phyloP scores from a whole-genome alignment of 2,797 vertebrate genomes.

The Pelodytes ibericus region DNA sequence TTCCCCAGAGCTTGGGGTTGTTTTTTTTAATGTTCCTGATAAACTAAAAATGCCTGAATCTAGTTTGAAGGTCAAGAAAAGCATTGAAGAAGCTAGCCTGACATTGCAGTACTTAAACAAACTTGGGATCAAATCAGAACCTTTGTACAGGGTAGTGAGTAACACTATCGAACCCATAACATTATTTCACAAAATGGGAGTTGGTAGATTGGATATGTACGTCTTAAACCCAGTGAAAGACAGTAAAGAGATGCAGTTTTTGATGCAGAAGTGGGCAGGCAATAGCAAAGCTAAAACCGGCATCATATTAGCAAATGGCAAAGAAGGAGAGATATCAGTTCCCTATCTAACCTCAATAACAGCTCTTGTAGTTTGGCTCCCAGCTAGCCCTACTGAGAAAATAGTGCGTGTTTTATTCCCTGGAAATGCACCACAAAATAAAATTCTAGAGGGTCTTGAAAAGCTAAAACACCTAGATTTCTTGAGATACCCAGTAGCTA shows the following conservation, averaged over 20 bases:
- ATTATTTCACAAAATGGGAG: slow-evolving; percentile 96
- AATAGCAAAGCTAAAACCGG: slow-evolving; percentile 99
- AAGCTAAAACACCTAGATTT: slow-evolving; percentile 96
- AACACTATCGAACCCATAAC: slow-evolving; percentile 94
- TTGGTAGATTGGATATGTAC: slow-evolving; percentile 97
- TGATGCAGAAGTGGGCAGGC: slow-evolving; percentile 98
- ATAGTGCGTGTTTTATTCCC: slow-evolving; percentile 97
- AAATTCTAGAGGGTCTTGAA: slow-evolving; percentile 97
- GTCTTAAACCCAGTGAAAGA: slow-evolving; percentile 96
- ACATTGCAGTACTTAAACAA: slow-evolving; percentile 92
- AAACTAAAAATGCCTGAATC: slow-evolving; percentile 91
- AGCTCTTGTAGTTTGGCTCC: slow-evolving; percentile 96
- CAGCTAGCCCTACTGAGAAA: slow-evolving; percentile 92
- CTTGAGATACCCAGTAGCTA: slow-evolving; percentile 91
- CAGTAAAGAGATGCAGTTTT: slow-evolving; percentile 99
- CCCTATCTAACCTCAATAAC: slow-evolving; percentile 97
- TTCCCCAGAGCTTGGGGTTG: slow-evolving; percentile 95
- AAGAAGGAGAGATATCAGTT: slow-evolving; percentile 97
- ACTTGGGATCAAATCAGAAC: slow-evolving; percentile 91
- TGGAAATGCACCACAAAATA: slow-evolving; percentile 97
- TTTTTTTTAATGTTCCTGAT: slow-evolving; percentile 97
- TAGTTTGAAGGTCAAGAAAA: slow-evolving; percentile 91
- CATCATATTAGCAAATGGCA: slow-evolving; percentile 89
- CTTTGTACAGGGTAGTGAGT: slow-evolving; percentile 90
- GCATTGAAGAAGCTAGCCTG: slow-evolving; percentile 95